A percentile compares a stretch with the other conserved stretches of the same genome.
Evolutionary conservation across 1,140 invertebrate species (phyloP).

Genomic region (Myzus persicae): DNA sequence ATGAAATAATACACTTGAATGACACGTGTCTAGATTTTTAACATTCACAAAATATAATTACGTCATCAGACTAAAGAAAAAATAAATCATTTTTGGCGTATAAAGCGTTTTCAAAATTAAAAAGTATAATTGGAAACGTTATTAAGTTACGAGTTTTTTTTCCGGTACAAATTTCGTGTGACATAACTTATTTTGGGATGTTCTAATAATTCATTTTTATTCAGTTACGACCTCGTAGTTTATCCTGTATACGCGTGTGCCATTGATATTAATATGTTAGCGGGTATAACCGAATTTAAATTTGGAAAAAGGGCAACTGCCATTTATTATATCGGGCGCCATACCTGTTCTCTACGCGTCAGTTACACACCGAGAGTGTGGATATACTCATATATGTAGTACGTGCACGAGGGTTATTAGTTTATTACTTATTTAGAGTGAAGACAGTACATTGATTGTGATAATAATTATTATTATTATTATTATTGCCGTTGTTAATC

Average conservation of each 20-base stretch:
- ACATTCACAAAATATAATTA: not conserved
- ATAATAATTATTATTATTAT: not conserved
- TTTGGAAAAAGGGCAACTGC: not conserved
- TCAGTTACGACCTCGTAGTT: conserved; percentile 16
- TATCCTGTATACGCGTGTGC: not conserved
- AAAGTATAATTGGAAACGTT: conserved; percentile 9
- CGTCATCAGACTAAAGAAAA: not conserved
- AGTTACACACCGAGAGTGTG: not conserved
- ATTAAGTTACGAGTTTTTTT: not conserved
- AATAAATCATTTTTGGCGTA: not conserved
- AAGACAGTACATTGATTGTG: not conserved
- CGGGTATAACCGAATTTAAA: conserved; percentile 18
- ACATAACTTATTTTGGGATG: conserved; percentile 8
- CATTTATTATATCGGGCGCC: not conserved
- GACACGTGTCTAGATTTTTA: not conserved
- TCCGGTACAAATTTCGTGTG: not conserved
- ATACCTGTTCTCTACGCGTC: not conserved
- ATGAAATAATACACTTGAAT: not conserved
- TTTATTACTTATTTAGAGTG: not conserved
- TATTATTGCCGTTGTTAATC: not conserved
- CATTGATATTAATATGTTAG: conserved; percentile 29
- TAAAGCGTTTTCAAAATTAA: conserved; percentile 2
- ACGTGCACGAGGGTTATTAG: not conserved
- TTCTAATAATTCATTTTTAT: conserved; percentile 37
- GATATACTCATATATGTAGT: not conserved